phyloP scores from a whole-genome alignment of 2,797 vertebrate species.

The Hafferia zeledoni region DNA sequence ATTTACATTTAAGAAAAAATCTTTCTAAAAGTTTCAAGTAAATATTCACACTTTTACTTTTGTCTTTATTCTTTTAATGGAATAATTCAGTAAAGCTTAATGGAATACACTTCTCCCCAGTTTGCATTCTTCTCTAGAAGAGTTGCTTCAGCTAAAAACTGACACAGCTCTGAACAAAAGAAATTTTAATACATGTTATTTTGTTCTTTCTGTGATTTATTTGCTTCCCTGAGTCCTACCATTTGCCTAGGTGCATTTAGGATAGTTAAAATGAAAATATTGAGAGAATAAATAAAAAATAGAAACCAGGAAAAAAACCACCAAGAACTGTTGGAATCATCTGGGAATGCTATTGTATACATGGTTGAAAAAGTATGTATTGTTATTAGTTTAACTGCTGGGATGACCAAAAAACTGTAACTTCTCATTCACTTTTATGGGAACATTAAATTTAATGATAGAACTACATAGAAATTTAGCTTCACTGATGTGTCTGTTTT shows the following conservation, averaged over 20 bases:
- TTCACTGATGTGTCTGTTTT: not conserved
- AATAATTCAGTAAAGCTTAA: not conserved
- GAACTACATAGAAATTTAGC: not conserved
- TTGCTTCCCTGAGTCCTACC: not conserved
- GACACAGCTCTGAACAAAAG: not conserved
- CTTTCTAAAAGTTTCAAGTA: not conserved
- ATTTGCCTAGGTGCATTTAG: not conserved
- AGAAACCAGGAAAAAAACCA: not conserved
- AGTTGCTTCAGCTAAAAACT: constrained; percentile 11
- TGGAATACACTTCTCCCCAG: not conserved
- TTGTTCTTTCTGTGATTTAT: not conserved
- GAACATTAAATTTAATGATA: constrained; percentile 13
- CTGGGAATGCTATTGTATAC: not conserved
- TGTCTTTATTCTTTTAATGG: not conserved
- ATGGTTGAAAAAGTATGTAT: not conserved
- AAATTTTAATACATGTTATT: not conserved
- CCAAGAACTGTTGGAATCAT: not conserved
- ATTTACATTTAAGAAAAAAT: not conserved
- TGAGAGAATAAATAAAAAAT: not conserved
- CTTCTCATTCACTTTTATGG: constrained; percentile 6
- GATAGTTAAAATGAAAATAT: not conserved
- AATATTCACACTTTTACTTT: not conserved
- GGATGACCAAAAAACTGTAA: not conserved
- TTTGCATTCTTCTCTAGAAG: not conserved
- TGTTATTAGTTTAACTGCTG: constrained; percentile 17